Evolutionary conservation across 1,140 invertebrate genomes (phyloP).

Genomic region (Drosophila kurseongensis): DNA sequence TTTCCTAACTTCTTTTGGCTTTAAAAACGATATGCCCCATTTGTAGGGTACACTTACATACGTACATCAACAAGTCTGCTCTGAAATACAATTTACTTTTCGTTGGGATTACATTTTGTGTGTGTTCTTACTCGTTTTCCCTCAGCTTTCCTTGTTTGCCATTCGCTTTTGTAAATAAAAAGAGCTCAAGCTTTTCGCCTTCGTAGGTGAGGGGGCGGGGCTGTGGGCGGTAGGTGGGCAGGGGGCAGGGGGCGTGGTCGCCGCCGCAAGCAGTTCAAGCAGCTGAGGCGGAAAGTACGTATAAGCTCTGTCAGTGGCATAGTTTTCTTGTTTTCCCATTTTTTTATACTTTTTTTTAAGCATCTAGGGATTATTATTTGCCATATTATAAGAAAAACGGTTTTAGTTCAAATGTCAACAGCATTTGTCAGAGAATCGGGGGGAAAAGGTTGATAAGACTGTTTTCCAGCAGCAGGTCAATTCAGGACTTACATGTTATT

Average conservation of each 20-base stretch:
- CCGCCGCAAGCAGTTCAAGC: conserved; percentile 71
- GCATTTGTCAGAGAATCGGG: conserved; percentile 55
- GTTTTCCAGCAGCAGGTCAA: not conserved
- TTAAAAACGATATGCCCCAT: not conserved
- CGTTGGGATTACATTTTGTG: conserved; percentile 70
- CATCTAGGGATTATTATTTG: conserved; percentile 80
- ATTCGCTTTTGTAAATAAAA: conserved; percentile 80
- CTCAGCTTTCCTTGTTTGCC: conserved; percentile 65
- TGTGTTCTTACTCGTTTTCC: conserved; percentile 42
- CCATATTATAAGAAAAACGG: conserved; percentile 81
- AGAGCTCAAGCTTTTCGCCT: conserved; percentile 33
- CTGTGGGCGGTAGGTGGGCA: not conserved
- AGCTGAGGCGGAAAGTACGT: conserved; percentile 75
- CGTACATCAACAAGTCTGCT: conserved; percentile 76
- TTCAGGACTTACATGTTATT: not conserved
- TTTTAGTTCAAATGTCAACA: conserved; percentile 82
- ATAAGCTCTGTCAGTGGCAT: conserved; percentile 81
- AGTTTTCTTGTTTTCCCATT: conserved; percentile 62
- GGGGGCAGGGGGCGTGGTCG: conserved; percentile 11
- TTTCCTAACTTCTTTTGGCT: too few relatives aligned
- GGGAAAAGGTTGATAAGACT: not conserved
- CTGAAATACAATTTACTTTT: conserved; percentile 80
- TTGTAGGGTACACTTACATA: conserved; percentile 25
- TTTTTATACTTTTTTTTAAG: conserved; percentile 38
- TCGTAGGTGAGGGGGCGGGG: conserved; percentile 3